Evolutionary conservation across 2,113 vertebrate species (phyloP).

Genomic region (Thymallus thymallus): DNA sequence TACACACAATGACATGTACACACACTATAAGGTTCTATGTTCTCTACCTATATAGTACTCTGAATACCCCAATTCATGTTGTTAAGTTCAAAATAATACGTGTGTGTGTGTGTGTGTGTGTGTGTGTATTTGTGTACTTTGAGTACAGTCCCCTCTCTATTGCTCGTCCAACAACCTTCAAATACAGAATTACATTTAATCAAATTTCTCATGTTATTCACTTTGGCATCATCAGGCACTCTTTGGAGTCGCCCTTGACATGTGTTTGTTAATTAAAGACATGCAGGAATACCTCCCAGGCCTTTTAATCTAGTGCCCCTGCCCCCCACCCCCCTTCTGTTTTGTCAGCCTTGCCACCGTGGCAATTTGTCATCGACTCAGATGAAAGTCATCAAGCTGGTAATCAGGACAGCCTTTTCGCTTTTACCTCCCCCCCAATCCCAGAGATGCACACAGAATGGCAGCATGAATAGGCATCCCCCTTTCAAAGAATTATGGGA

Average conservation of each 20-base stretch:
- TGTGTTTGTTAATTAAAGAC: constrained; percentile 51
- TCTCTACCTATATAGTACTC: too few species aligned
- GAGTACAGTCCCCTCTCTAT: background rate
- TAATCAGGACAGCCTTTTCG: constrained; percentile 52
- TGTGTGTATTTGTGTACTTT: too few species aligned
- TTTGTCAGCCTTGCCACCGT: constrained; percentile 41
- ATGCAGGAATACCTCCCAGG: constrained; percentile 35
- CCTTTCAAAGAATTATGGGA: constrained; percentile 56
- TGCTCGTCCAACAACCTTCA: background rate
- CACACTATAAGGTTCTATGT: background rate
- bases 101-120: too few species aligned
- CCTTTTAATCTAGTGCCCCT: constrained; percentile 40
- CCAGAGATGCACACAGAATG: constrained; percentile 41
- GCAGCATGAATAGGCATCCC: constrained; percentile 58
- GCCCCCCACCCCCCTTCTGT: too few species aligned
- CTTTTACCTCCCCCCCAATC: constrained; percentile 29
- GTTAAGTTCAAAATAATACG: too few species aligned
- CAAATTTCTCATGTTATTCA: background rate
- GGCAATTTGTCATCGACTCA: constrained; percentile 52
- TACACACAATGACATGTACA: background rate
- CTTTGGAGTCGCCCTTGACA: constrained; percentile 36
- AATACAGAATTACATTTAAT: background rate
- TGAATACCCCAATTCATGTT: too few species aligned
- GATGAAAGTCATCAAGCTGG: constrained; percentile 60
- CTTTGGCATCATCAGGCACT: constrained; percentile 1